Base-by-base conservation (phyloP, 2,797 vertebrate species). In the Betta splendens region DNA sequence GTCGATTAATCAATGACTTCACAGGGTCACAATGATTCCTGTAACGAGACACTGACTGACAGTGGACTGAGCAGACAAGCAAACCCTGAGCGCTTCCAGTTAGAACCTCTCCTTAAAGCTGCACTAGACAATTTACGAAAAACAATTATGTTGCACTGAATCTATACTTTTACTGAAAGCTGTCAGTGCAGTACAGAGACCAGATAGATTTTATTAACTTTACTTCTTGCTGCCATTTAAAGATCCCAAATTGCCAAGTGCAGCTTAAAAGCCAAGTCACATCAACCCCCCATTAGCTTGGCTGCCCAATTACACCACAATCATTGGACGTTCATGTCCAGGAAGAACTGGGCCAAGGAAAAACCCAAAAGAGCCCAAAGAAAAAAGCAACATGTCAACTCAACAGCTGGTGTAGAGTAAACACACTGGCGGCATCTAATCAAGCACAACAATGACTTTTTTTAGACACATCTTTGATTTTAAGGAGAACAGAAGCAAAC, bases 1-100 rank as follows among this genome's bases (percentile, higher is more conserved):
- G 62, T 80, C 67, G 36, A 75, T 79, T 49, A 75, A 85, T 85
- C 57, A 47, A 84, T 75, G 56, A 66, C 50, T 62, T 48, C 47
- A 36, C 28, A 15, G 64, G 50, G 65, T 64, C 26, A 2, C 61
- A 17, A 59, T 60, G 65, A 63, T 64, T 76, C 58, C 55, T 35
- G 65, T 43, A 49, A 48, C 61, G 53, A 80, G 52, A 83, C 43
- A 72, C 67, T 69, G n/a, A n/a, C 49, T 23, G 53, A 20, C 28
- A 70, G 83, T 77, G 47, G 65, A 77, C 33, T 20, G 59, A 43
- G 62, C 81, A 70, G 61, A 64, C 9, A 35, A 23, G 45, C 28
- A 71, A 74, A 79, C 43, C 57, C 69, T 74, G 31, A 51, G 43
- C 42, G 70, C 75, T 64, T 71, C 61, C 40, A 7, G n/a, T n/a